Percentiles rank a stretch among this genome's conserved stretches.
Evolutionary conservation across 1,140 invertebrate genomes (phyloP).

Genomic region (Globodera ellingtonae): DNA sequence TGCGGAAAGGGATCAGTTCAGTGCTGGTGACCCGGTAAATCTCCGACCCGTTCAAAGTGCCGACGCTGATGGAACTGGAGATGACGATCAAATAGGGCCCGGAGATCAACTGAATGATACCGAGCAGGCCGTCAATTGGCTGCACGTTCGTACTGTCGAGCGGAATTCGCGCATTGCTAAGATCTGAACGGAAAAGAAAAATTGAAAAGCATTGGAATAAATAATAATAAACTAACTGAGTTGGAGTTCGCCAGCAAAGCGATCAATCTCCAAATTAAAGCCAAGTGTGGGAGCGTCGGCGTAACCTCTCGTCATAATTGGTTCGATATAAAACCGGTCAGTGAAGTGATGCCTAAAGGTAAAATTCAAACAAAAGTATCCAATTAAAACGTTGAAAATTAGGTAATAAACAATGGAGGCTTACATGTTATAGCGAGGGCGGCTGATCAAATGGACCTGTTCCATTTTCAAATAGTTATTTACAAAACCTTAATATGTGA

Average conservation of each 20-base stretch:
- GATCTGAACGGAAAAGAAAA: slow-evolving; percentile 9
- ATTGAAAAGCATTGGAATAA: not conserved
- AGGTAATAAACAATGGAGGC: not conserved
- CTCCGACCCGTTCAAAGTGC: slow-evolving; percentile 80
- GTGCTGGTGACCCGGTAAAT: slow-evolving; percentile 82
- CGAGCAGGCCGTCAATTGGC: slow-evolving; percentile 83
- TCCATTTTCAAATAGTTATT: not conserved
- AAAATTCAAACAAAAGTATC: not conserved
- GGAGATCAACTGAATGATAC: slow-evolving; percentile 80
- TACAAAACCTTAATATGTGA: not conserved
- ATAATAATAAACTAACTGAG: slow-evolving; percentile 1
- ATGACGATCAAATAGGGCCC: slow-evolving; percentile 77
- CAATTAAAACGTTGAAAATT: no score
- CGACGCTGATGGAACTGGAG: slow-evolving; percentile 80
- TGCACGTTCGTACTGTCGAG: slow-evolving; percentile 45
- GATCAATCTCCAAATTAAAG: slow-evolving; percentile 19
- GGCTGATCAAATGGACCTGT: not conserved
- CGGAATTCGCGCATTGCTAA: slow-evolving; percentile 48
- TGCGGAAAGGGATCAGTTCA: slow-evolving; percentile 83
- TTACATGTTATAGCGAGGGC: not conserved
- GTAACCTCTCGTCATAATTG: not conserved
- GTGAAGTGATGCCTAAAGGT: slow-evolving; percentile 14
- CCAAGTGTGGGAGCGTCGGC: not conserved
- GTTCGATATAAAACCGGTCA: slow-evolving; percentile 19
- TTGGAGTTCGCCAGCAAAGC: not conserved